Base-by-base conservation (phyloP, 2,797 vertebrate genomes). In the Macroramphosus scolopax region DNA sequence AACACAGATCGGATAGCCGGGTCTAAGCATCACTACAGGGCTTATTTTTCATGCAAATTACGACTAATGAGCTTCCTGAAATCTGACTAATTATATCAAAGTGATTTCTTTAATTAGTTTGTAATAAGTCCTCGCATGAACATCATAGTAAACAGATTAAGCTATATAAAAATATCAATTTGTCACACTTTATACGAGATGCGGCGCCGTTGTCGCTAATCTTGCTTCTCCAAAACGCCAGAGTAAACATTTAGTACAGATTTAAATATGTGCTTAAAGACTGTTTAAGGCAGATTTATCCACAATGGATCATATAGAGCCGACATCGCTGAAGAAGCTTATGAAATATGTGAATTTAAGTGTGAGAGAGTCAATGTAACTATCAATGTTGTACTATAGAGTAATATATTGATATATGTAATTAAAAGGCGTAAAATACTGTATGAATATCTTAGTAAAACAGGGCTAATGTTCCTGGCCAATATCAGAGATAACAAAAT, bases 11-110 rank as follows among this genome's bases (percentile, higher is more conserved):
- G 77, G 76, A 77, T 84, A 74, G 81, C 78, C 68, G 59, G 72
- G 80, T 54, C 78, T 75, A 46, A 83, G 81, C 83, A 83, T 76
- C 82, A 86, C 85, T 86, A 84, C 83, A 81, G 87, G 87, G 84
- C 85, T 85, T 86, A 87, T 89, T 87, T 87, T 87, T 87, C 85
- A 88, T 87, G 85, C 87, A 87, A 88, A 88, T 85, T 82, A 86
- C 82, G 85, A 77, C 86, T 88, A 88, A 86, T 84, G 86, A 87
- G 86, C 87, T 86, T 89, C 83, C 84, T 86, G 82, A 85, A 86
- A 87, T 87, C 78, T 86, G 84, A 85, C 85, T 86, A 87, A 87
- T 88, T 86, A 87, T 86, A 87, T 86, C 81, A 87, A 86, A 86
- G 84, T 81, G 80, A 85, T 86, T 87, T 85, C 80, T 89, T 87